Percentiles rank a stretch among this genome's conserved stretches.
Evolutionary conservation across 1,140 invertebrate species (phyloP).

Genomic region (Drosophila auraria): DNA sequence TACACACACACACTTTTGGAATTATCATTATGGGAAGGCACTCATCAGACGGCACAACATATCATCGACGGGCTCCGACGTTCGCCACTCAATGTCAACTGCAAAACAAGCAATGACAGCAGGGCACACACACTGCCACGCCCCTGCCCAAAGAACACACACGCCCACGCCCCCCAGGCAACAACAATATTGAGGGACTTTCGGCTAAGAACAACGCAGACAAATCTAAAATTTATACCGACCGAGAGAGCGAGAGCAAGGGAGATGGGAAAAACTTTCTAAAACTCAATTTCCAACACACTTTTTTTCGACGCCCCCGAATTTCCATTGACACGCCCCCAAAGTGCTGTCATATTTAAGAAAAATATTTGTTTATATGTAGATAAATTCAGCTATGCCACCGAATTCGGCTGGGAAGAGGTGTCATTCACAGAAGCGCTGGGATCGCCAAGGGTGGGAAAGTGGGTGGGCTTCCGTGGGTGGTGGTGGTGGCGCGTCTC

Average conservation of each 20-base stretch:
- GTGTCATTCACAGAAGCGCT: slow-evolving; percentile 63
- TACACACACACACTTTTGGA: slow-evolving; percentile 51
- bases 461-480: slow-evolving; percentile 12
- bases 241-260: not conserved
- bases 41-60: slow-evolving; percentile 70
- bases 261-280: slow-evolving; percentile 62
- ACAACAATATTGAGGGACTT: slow-evolving; percentile 31
- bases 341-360: slow-evolving; percentile 75
- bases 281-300: slow-evolving; percentile 74
- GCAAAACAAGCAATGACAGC: slow-evolving; percentile 80
- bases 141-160: slow-evolving; percentile 25
- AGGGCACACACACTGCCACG: slow-evolving; percentile 60
- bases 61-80: slow-evolving; percentile 66
- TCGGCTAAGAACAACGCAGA: slow-evolving; percentile 49
- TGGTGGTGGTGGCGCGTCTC: slow-evolving; percentile 24
- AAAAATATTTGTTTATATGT: slow-evolving; percentile 82
- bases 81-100: slow-evolving; percentile 78
- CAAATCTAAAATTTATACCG: slow-evolving; percentile 52
- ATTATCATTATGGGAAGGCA: slow-evolving; percentile 59
- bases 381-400: slow-evolving; percentile 64
- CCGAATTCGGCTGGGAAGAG: slow-evolving; percentile 32
- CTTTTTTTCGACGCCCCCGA: slow-evolving; percentile 57
- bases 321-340: slow-evolving; percentile 68
- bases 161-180: slow-evolving; percentile 22
- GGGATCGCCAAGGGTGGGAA: slow-evolving; percentile 33